Evolutionary conservation across 2,888 invertebrate genomes (phyloP), one percentile per base, ranked within the genome.

Genomic region (Drosophila rubida): DNA sequence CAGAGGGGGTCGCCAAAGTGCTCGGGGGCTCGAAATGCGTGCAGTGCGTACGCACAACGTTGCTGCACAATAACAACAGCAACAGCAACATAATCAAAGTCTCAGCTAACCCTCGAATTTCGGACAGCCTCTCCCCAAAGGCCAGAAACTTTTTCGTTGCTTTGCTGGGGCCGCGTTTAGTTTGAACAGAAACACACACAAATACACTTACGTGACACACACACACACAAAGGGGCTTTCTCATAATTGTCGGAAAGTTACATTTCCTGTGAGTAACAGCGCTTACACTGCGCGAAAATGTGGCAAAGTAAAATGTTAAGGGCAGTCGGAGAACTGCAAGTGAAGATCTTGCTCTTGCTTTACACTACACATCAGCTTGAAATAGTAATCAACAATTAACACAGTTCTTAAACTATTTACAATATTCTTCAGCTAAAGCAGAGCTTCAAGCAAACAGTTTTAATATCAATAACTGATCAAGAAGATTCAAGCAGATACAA

Each of bases 231-330:
- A 44, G 32, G n/a, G 44, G 51, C 49, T 48, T 55, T 61, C 69
- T 23, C 50, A 77, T 77, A 75, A 69, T 73, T 77, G 69, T 60
- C 49, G 50, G 59, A 42, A 71, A 74, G 74, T 72, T 67, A 72
- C 62, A 76, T 63, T 63, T 75, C 55, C 72, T 62, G 57, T 61
- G 54, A 58, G 32, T 50, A 54, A 58, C 70, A 32, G 37, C 27
- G 30, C 54, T 27, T 65, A 32, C 74, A 77, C 78, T 69, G 58
- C 5, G n/a, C 50, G 25, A 68, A 75, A 22, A 1, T 4, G 2
- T n/a, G n/a, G n/a, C n/a, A n/a, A n/a, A n/a, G n/a, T n/a, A n/a
- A n/a, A n/a, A n/a, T n/a, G n/a, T n/a, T n/a, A n/a, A n/a, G n/a
- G n/a, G n/a, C n/a, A n/a, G n/a, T n/a, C n/a, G n/a, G n/a, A n/a